A percentile compares a stretch with the other conserved stretches of the same genome.
phyloP scores from a whole-genome alignment of 2,113 vertebrate species.

The Myrmecophaga tridactyla region DNA sequence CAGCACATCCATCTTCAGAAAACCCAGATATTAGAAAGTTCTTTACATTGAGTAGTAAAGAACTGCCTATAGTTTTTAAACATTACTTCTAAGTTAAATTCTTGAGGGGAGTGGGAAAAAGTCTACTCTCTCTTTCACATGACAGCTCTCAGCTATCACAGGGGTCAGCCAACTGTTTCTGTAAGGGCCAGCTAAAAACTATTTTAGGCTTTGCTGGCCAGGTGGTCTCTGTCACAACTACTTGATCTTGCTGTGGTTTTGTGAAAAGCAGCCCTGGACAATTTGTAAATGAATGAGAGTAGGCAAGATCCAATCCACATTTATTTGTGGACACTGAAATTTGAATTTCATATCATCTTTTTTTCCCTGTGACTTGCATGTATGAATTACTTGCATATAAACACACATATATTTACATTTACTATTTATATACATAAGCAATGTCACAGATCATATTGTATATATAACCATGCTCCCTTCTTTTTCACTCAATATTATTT shows the following conservation, averaged over 20 bases:
- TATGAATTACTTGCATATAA: too few species aligned
- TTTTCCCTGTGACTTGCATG: not conserved
- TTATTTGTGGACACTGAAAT: not conserved
- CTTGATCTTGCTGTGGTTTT: not conserved
- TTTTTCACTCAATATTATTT: too few species aligned
- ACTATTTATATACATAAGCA: too few species aligned
- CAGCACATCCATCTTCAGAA: not conserved
- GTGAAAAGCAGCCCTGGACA: not conserved
- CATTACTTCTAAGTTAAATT: not conserved
- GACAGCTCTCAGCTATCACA: not conserved
- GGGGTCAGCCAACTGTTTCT: not conserved
- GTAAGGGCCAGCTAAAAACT: not conserved
- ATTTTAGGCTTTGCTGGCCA: not conserved
- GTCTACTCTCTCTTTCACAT: not conserved
- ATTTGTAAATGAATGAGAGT: not conserved
- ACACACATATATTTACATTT: too few species aligned
- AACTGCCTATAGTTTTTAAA: not conserved
- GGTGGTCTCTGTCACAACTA: not conserved
- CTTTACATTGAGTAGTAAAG: not conserved
- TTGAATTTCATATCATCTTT: not conserved
- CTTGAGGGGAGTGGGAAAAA: not conserved
- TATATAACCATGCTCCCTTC: too few species aligned
- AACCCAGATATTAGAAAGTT: not conserved
- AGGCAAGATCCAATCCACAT: not conserved
- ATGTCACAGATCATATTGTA: too few species aligned